Base-by-base conservation (phyloP, 2,113 vertebrate species). In the Melanotaenia duboulayi region DNA sequence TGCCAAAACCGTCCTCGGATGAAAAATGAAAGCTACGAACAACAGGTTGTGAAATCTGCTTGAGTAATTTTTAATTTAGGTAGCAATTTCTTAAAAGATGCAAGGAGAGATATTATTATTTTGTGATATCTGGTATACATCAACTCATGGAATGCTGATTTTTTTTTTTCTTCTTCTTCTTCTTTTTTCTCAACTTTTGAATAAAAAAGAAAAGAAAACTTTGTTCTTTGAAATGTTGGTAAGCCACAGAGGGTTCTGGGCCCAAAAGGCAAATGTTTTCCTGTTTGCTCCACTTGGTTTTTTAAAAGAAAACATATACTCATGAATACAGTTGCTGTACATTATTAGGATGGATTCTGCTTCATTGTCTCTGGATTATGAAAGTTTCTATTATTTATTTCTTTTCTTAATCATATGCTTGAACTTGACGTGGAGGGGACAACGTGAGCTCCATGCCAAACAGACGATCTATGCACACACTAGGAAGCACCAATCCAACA, bases 251-350 rank as follows among this genome's bases (percentile, higher is more conserved):
- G 46, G 14, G 79, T 69, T 71, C 56, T 4, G 42, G 24, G 44
- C 49, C 58, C 39, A 19, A 63, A 24, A 13, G n/a, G 71, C 32
- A 25, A 28, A 51, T 52, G 35, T 50, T 74, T 78, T 74, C 11
- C 24, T 71, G 58, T 65, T 78, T 74, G 56, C 35, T 57, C 4
- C 19, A 39, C 52, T 77, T 50, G 42, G 42, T n/a, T 76, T 71
- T 72, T 57, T 72, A 8, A 75, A 64, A 75, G 60, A 32, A 60
- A 44, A 16, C 32, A 61, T 70, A 77, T 70, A 70, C 49, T 37
- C 46, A 20, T 4, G 8, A 20, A 77, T 46, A 12, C 46, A 58
- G 54, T 73, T 0, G 59, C 69, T 78, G 59, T 48, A 39, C 57
- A 61, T 60, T n/a, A n/a, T 4, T 28, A 28, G 39, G 58, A 23